These are phyloP conservation scores for Hypomesus transpacificus DNA, from an alignment of 2,113 vertebrate genomes.

Conservation along the genomic window DNA sequence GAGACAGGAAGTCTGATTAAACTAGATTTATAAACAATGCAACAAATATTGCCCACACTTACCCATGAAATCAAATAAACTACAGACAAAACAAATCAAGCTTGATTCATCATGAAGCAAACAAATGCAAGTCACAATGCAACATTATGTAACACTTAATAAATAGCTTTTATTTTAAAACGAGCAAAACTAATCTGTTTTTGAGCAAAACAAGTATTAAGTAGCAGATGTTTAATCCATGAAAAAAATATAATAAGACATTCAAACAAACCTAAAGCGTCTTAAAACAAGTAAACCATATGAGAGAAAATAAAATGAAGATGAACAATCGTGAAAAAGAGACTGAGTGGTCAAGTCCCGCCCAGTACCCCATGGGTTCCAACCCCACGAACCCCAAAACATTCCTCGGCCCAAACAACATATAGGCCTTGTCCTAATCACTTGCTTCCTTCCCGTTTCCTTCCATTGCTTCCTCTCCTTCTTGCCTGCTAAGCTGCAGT, in stretches of 20 bases:
- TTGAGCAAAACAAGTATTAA: conserved; percentile 45
- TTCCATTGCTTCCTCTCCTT: conserved; percentile 3
- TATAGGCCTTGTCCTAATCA: conserved; percentile 49
- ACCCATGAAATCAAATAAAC: conserved; percentile 47
- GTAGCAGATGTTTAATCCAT: conserved; percentile 41
- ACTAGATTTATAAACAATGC: conserved; percentile 22
- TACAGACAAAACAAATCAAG: conserved; percentile 38
- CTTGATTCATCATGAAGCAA: conserved; percentile 36
- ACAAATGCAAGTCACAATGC: conserved; percentile 50
- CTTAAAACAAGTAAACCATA: conserved; percentile 47
- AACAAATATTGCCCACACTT: conserved; percentile 33
- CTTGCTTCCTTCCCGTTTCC: not conserved
- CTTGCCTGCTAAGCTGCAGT: not conserved
- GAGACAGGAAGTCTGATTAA: conserved; percentile 1
- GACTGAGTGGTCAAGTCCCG: conserved; percentile 67
- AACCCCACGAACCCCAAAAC: conserved; percentile 65
- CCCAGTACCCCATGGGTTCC: conserved; percentile 57
- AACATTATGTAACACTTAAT: conserved; percentile 53
- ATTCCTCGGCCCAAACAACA: conserved; percentile 65
- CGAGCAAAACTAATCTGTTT: conserved; percentile 48
- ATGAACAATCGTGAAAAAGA: conserved; percentile 72
- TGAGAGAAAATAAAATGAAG: conserved; percentile 55
- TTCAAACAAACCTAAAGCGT: conserved; percentile 64
- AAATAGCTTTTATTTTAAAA: conserved; percentile 32
- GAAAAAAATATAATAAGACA: conserved; percentile 59